phyloP scores from a whole-genome alignment of 1,140 invertebrate species.

The Bombyx mori region ASM3026992v2 NC_085131.1:681001-681500 shows the following conservation, averaged over 20 bases:
- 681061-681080: slow-evolving; percentile 86
- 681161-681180: slow-evolving; percentile 96
- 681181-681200: slow-evolving; percentile 91
- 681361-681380: slow-evolving; percentile 99
- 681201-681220: slow-evolving; percentile 95
- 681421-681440: slow-evolving; percentile 97
- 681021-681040: slow-evolving; percentile 91
- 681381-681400: slow-evolving; percentile 89
- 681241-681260: slow-evolving; percentile 98
- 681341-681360: slow-evolving; percentile 99
- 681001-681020: slow-evolving; percentile 95
- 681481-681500: slow-evolving; percentile 97
- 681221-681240: slow-evolving; percentile 98
- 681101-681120: slow-evolving; percentile 98
- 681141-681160: slow-evolving; percentile 94
- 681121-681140: slow-evolving; percentile 98
- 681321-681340: slow-evolving; percentile 98
- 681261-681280: slow-evolving; percentile 96
- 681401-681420: slow-evolving; percentile 99
- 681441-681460: slow-evolving; percentile 97
- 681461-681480: slow-evolving; percentile 97
- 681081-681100: slow-evolving; percentile 88
- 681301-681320: slow-evolving; percentile 99
- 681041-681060: slow-evolving; percentile 99
- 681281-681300: slow-evolving; percentile 99